Evolutionary conservation across 2,888 invertebrate species (phyloP).

Genomic region (Polyploca ridens): DNA sequence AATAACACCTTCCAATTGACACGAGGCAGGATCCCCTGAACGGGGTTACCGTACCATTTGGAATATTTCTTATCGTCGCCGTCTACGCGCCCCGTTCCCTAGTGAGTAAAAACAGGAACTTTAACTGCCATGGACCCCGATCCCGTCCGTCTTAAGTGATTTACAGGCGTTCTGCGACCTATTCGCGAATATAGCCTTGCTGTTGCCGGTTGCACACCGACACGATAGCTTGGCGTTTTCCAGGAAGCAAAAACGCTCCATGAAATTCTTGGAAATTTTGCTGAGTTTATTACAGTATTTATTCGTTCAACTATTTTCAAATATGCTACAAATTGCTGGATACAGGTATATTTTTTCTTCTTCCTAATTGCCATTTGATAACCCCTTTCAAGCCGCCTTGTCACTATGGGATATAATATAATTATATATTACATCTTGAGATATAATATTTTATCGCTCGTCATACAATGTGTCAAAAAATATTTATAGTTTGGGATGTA

Average conservation of each 20-base stretch:
- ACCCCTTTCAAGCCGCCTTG: no score
- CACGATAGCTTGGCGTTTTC: background rate
- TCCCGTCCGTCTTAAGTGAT: constrained; percentile 76
- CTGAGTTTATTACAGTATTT: no score
- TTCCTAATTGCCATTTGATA: background rate
- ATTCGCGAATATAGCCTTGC: constrained; percentile 50
- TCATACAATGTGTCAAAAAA: no score
- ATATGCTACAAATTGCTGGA: no score
- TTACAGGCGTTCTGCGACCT: constrained; percentile 74
- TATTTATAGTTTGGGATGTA: no score
- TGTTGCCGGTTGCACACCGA: background rate
- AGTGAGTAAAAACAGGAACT: constrained; percentile 73
- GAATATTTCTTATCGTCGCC: constrained; percentile 68
- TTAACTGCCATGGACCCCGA: constrained; percentile 61
- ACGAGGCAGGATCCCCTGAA: constrained; percentile 33
- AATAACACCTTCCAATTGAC: constrained; percentile 34
- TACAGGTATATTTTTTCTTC: background rate
- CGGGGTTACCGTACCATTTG: constrained; percentile 57
- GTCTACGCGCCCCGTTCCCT: constrained; percentile 49
- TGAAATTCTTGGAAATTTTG: no score
- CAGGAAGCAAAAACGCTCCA: background rate
- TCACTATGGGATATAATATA: no score
- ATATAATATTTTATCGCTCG: no score
- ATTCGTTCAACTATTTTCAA: no score
- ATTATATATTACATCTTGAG: no score